A percentile compares a stretch with the other conserved stretches of the same genome.
phyloP scores from a whole-genome alignment of 1,140 invertebrate species.

The Drosophila quadrilineata region DNA sequence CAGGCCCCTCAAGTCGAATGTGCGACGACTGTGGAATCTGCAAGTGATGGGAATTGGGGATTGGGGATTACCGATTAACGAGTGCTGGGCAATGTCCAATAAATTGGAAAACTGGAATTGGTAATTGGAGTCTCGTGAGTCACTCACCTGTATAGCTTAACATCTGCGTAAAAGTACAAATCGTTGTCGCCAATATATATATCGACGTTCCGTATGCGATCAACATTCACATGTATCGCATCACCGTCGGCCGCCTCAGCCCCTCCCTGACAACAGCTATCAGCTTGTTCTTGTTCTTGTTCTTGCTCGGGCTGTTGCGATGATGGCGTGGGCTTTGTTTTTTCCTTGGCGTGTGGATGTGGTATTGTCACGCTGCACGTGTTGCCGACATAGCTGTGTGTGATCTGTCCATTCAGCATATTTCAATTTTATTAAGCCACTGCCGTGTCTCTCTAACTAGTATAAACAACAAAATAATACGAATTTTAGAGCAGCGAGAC shows the following conservation, averaged over 20 bases:
- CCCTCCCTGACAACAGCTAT: slow-evolving; percentile 5
- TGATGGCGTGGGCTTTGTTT: slow-evolving; percentile 44
- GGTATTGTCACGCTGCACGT: slow-evolving; percentile 61
- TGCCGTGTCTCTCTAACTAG: slow-evolving; percentile 38
- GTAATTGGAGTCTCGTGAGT: slow-evolving; percentile 10
- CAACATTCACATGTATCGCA: slow-evolving; percentile 46
- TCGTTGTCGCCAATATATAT: slow-evolving; percentile 70
- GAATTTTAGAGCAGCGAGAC: slow-evolving; percentile 19
- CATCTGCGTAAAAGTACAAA: slow-evolving; percentile 72
- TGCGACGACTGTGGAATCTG: slow-evolving; percentile 67
- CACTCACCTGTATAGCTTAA: slow-evolving; percentile 72
- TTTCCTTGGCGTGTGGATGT: slow-evolving; percentile 47
- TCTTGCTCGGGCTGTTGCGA: too few relatives aligned
- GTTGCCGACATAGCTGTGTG: slow-evolving; percentile 65
- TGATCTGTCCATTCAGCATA: slow-evolving; percentile 67
- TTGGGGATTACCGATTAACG: too few relatives aligned
- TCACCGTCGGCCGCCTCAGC: slow-evolving; percentile 4
- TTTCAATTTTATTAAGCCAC: slow-evolving; percentile 45
- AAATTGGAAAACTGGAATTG: too few relatives aligned
- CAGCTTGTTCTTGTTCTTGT: slow-evolving; percentile 21
- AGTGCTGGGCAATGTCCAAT: too few relatives aligned
- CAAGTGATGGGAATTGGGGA: too few relatives aligned
- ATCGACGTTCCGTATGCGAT: slow-evolving; percentile 75
- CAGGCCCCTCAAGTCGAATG: slow-evolving; percentile 66
- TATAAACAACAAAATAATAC: slow-evolving; percentile 44